Evolutionary conservation across 2,797 vertebrate genomes (phyloP).

Genomic region (Helarctos malayanus): DNA sequence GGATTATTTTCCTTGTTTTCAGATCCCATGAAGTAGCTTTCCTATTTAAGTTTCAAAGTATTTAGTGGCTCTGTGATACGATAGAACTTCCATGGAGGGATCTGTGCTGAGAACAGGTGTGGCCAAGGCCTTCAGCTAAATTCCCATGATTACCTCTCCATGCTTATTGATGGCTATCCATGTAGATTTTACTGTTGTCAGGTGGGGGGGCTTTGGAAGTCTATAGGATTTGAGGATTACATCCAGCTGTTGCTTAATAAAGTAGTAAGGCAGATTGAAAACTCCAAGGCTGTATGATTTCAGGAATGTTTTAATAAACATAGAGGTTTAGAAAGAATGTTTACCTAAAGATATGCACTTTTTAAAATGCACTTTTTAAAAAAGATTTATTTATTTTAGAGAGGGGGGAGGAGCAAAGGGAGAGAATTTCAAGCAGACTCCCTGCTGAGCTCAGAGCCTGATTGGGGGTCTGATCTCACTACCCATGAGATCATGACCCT

Average conservation of each 20-base stretch:
- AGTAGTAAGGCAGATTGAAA: neutral
- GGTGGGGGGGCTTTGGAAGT: neutral
- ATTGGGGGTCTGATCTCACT: neutral
- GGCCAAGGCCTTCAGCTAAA: neutral
- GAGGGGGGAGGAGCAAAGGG: neutral
- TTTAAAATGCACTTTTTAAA: neutral
- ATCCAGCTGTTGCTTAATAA: neutral
- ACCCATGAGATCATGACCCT: neutral
- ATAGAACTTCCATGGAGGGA: neutral
- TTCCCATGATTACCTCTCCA: neutral
- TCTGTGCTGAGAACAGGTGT: neutral
- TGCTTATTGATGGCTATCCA: neutral
- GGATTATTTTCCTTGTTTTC: neutral
- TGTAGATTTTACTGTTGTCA: neutral
- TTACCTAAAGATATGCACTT: neutral
- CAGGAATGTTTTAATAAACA: slow-evolving; percentile 47
- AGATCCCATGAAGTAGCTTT: neutral
- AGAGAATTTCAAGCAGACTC: neutral
- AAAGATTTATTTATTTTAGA: neutral
- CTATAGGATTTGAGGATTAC: neutral
- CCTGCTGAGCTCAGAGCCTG: neutral
- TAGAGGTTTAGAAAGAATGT: slow-evolving; percentile 31
- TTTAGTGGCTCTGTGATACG: neutral
- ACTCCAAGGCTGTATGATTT: neutral
- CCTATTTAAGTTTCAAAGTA: slow-evolving; percentile 24